phyloP scores from a whole-genome alignment of 2,888 invertebrate species.

The Tenthredo scrophulariae region DNA sequence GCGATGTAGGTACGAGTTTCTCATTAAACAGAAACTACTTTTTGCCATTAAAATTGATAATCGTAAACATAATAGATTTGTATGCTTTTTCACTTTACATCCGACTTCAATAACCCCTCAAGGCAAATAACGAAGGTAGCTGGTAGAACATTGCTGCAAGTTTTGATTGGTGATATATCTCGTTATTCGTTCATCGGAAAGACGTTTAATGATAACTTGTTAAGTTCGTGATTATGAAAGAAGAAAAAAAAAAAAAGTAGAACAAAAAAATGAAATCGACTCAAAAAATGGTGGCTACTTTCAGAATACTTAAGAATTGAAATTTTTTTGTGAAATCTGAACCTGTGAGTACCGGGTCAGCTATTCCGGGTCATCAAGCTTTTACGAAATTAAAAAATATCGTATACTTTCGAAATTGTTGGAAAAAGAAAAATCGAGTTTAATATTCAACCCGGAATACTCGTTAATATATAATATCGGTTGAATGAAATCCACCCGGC shows the following conservation, averaged over 20 bases:
- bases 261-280: not conserved
- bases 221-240: not conserved
- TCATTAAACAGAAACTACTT: not conserved
- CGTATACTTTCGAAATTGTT: not conserved
- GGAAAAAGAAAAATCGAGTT: not conserved
- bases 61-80: conserved; percentile 8
- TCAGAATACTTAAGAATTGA: not conserved
- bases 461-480: not conserved
- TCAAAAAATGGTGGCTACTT: not conserved
- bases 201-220: not conserved
- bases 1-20: not conserved
- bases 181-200: not conserved
- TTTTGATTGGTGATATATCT: not conserved
- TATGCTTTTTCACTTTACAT: not conserved
- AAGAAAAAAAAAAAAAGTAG: not conserved
- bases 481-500: not conserved
- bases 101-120: not conserved
- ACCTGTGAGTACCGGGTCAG: not conserved
- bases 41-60: not conserved
- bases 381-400: not conserved
- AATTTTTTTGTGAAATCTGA: not conserved
- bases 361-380: not conserved
- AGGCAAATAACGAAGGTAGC: not conserved
- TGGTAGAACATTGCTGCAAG: not conserved
- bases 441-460: not conserved